Evolutionary conservation across 2,797 vertebrate genomes (phyloP), one percentile per base, ranked within the genome.

Genomic region (Halcyon badia): DNA sequence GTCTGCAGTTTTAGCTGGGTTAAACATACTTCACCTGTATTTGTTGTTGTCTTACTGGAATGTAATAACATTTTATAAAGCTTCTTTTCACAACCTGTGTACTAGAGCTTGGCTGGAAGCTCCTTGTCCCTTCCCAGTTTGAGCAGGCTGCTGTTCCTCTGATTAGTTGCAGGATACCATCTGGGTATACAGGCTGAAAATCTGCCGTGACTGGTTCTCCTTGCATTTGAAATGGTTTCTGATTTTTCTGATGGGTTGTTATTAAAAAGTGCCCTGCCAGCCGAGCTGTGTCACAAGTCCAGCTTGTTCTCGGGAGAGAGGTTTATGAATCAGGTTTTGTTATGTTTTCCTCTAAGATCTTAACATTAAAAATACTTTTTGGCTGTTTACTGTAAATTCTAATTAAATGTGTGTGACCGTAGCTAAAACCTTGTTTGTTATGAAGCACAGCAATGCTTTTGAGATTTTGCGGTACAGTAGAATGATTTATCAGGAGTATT

Each of bases 11-110:
- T 49, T n/a, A 60, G n/a, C 64, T 66, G 52, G 19, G 46, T 85
- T 83, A n/a, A n/a, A 30, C 18, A 0, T 22, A 14, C 9, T 21
- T 24, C 15, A 22, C 2, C 0, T 1, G 7, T 6, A 3, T 2
- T 5, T 10, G 3, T 44, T 37, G 24, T 20, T 56, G 35, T 15
- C 21, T 68, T 49, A 17, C 11, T 52, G 51, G 26, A 52, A 52
- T 52, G 51, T 52, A 52, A 52, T 28, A 52, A 16, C 16, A 28
- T 17, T 52, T 52, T 52, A 52, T 52, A 52, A 52, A 28, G 51
- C 26, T 30, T 16, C 51, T 30, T 52, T 52, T 52, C 51, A 15
- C 26, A 19, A 11, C 37, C 10, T 2, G 3, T 22, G 48, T 28
- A 51, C 30, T 62, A 18, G 7, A 5, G 42, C 35, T 60, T 44